Evolutionary conservation across 2,113 vertebrate genomes (phyloP), one percentile per base, ranked within the genome.

Genomic region (Lagopus leucura): DNA sequence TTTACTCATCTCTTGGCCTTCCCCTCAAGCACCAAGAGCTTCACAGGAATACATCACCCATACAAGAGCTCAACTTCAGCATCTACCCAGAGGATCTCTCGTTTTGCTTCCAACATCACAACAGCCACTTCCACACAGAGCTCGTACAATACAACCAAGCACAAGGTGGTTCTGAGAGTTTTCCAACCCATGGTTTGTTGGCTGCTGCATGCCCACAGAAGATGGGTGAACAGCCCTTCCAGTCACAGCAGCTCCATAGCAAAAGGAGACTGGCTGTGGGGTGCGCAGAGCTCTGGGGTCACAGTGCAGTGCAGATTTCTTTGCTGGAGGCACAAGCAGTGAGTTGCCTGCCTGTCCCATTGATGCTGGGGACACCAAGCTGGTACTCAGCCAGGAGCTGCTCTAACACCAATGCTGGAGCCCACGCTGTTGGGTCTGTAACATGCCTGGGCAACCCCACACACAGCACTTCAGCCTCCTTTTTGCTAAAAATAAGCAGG

Each of bases 271-370:
- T 61, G 11, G 38, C 8, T 8, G 27, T 3, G 27, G 14, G 0
- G 55, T 5, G 58, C 1, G 30, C 43, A 17, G 36, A 71, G 4
- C 28, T 18, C 43, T 13, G 3, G 5, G 78, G 55, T 34, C 60
- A 30, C 0, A 0, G 16, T 2, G 11, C 34, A 1, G 8, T 17
- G 11, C 0, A 5, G 28, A 10, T 67, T 17, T 2, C 21, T 47
- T 52, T 42, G 50, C 66, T n/a, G 43, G 14, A n/a, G 66, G 38
- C 48, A 25, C 17, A 34, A 63, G 30, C 42, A 32, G 22, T 1
- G 22, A 86, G 13, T 2, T 0, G 65, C 66, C 83, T 32, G 20
- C 1, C 3, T 0, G 7, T 60, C 57, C 11, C 2, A 13, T 2
- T 15, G 0, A 32, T 11, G 7, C 40, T 43, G 34, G 63, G 40